Evolutionary conservation across 1,140 invertebrate genomes (phyloP), one percentile per base, ranked within the genome.

Genomic region (Cepaea nemoralis): DNA sequence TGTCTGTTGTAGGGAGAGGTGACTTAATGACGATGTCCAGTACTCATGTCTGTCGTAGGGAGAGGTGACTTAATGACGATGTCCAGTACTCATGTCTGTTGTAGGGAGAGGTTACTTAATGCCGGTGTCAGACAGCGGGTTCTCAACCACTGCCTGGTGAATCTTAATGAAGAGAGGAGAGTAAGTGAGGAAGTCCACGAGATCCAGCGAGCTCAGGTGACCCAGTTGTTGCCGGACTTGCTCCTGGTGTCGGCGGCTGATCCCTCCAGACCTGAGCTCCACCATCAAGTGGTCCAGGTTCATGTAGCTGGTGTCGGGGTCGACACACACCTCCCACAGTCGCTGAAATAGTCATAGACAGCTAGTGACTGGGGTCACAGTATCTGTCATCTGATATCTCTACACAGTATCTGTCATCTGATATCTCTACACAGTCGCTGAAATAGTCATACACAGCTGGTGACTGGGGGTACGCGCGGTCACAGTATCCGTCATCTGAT

Each of bases 131-230:
- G 86, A 86, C 39, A 91, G 77, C 35, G 90, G 90, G 83, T 91
- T 89, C 22, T 85, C 78, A 22, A 91, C 86, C 0, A 91, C 88
- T 35, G 87, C 86, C 73, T 89, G 80, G 80, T 91, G 90, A 35
- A 91, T 90, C 86, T 89, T 88, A 14, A 91, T 89, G 80, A 91
- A 91, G 33, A 91, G 82, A 31, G 90, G 90, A 39, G 90, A 83
- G 83, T 91, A 91, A 42, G 89, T 88, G 42, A 91, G 83, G 77
- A 91, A 91, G 82, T 91, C 90, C 33, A 91, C 82, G n/a, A 91
- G 82, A 82, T 91, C 90, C 16, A 91, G 74, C 3, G 86, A 82
- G n/a, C 82, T 70, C 50, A 88, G 71, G 77, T 89, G 87, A 31
- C 84, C 59, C 6, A 91, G 84, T 85, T 86, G 88, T 31, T 86